Percentiles rank a stretch among this genome's conserved stretches.
Evolutionary conservation across 2,888 invertebrate species (phyloP).

Genomic region (Odontocolon sp.): DNA sequence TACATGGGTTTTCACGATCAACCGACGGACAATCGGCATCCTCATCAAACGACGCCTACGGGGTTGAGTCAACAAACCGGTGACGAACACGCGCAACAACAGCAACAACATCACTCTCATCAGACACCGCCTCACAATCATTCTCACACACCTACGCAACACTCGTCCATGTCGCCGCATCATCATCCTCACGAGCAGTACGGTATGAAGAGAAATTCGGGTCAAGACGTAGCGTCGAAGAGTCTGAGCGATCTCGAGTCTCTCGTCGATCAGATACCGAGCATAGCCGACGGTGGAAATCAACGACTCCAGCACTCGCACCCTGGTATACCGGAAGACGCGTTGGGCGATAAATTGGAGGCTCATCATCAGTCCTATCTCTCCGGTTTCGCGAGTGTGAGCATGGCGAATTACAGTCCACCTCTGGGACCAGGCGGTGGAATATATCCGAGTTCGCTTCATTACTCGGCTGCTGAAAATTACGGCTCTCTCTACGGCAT

Average conservation of each 20-base stretch:
- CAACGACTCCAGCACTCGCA: slow-evolving; percentile 75
- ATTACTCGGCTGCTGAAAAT: slow-evolving; percentile 74
- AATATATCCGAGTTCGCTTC: slow-evolving; percentile 72
- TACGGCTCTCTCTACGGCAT: slow-evolving; percentile 75
- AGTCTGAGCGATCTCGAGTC: slow-evolving; percentile 93
- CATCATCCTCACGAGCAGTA: slow-evolving; percentile 79
- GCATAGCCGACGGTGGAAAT: slow-evolving; percentile 87
- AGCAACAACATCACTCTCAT: slow-evolving; percentile 78
- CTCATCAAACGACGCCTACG: slow-evolving; percentile 76
- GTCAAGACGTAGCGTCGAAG: slow-evolving; percentile 91
- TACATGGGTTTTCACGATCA: slow-evolving; percentile 79
- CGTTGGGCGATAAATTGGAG: slow-evolving; percentile 75
- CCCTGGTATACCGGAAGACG: slow-evolving; percentile 73
- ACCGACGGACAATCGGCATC: slow-evolving; percentile 69
- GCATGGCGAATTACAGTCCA: slow-evolving; percentile 77
- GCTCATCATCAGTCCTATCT: slow-evolving; percentile 72
- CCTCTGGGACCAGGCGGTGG: slow-evolving; percentile 71
- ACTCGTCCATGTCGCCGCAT: slow-evolving; percentile 78
- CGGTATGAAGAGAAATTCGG: slow-evolving; percentile 75
- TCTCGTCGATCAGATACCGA: slow-evolving; percentile 95
- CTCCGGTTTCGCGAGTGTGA: slow-evolving; percentile 66
- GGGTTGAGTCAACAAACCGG: slow-evolving; percentile 72
- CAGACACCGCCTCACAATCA: slow-evolving; percentile 78
- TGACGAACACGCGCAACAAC: slow-evolving; percentile 77
- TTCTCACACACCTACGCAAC: slow-evolving; percentile 76